phyloP scores from a whole-genome alignment of 2,113 vertebrate species.

The Illadopsis cleaveri region DNA sequence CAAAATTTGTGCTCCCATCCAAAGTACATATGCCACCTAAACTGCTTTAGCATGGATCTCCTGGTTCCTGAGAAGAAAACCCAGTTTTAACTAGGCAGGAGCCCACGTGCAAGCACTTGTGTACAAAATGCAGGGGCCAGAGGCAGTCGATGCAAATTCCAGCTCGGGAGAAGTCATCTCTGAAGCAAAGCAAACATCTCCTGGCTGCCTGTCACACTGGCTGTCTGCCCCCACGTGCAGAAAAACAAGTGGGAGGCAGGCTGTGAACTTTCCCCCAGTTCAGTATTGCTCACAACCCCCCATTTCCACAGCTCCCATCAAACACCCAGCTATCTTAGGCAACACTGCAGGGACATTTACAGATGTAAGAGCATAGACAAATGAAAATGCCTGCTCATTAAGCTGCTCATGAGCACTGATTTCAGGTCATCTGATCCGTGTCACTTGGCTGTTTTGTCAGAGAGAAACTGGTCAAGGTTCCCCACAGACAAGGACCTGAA shows the following conservation, averaged over 20 bases:
- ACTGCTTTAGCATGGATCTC: neutral
- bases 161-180: neutral
- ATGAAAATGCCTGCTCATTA: neutral
- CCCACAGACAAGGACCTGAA: neutral
- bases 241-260: neutral
- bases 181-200: neutral
- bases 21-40: accelerated
- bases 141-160: accelerated
- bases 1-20: neutral
- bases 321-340: neutral
- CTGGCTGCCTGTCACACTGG: neutral
- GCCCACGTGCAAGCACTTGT: accelerated
- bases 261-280: constrained; percentile 30
- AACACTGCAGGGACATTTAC: accelerated
- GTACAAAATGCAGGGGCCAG: accelerated
- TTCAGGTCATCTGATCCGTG: accelerated
- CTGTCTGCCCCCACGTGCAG: neutral
- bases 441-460: neutral
- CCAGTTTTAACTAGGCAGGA: neutral
- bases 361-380: neutral
- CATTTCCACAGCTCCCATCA: neutral
- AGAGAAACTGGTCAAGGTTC: neutral
- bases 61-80: neutral
- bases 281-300: accelerated
- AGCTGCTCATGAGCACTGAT: neutral